phyloP scores from a whole-genome alignment of 1,140 invertebrate genomes.

The Araneus ventricosus region DNA sequence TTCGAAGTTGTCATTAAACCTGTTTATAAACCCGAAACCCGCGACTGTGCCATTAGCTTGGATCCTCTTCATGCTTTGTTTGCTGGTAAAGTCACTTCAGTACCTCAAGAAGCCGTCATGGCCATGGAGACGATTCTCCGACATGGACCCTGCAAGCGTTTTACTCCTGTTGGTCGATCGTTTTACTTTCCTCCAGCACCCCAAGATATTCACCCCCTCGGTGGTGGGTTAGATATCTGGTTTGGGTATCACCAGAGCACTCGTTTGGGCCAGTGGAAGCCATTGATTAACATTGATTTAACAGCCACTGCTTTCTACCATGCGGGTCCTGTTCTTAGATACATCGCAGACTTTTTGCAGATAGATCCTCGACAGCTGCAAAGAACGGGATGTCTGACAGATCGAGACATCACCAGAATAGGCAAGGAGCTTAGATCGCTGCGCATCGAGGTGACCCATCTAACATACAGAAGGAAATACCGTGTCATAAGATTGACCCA shows the following conservation, averaged over 20 bases:
- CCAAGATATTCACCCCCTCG: not conserved
- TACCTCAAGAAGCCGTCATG: constrained; percentile 62
- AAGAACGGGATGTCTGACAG: not conserved
- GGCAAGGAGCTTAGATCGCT: constrained; percentile 64
- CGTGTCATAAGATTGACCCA: not conserved
- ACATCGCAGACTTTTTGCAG: not conserved
- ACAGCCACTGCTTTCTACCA: constrained; percentile 57
- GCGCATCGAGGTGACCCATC: constrained; percentile 72
- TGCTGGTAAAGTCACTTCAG: not conserved
- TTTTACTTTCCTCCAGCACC: constrained; percentile 46
- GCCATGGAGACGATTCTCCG: constrained; percentile 70
- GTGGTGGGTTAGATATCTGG: constrained; percentile 69
- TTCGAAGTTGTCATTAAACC: constrained; percentile 52
- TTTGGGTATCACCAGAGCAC: constrained; percentile 70
- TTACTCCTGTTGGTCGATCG: constrained; percentile 45
- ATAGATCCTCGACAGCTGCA: not conserved
- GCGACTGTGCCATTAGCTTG: constrained; percentile 25
- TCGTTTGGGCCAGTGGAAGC: constrained; percentile 60
- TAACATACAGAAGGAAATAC: not conserved
- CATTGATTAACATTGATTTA: constrained; percentile 68
- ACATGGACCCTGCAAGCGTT: constrained; percentile 39
- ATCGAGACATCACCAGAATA: not conserved
- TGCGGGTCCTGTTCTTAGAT: not conserved
- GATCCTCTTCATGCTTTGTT: constrained; percentile 54
- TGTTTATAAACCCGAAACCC: constrained; percentile 17